Conservation (phyloP, 2,113 vertebrate species). For the Lepisosteus osseus region DNA sequence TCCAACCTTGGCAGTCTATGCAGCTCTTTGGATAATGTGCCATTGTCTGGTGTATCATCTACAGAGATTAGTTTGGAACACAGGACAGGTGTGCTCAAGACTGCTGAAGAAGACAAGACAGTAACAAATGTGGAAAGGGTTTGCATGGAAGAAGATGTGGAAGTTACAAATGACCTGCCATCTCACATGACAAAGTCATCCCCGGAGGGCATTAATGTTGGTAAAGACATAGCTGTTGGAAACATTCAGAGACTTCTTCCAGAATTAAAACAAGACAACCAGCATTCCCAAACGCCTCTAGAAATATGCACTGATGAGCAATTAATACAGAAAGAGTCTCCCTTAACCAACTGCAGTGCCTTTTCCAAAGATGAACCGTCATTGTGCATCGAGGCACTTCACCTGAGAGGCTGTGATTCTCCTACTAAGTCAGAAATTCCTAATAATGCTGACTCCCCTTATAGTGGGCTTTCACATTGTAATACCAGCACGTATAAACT, state of each 20-base stretch:
- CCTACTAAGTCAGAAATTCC: too few species aligned
- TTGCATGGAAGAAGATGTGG: conserved; percentile 11
- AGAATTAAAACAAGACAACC: conserved; percentile 17
- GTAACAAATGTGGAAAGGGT: conserved; percentile 31
- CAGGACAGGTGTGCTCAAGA: background rate
- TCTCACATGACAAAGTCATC: conserved; percentile 1
- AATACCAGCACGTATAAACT: too few species aligned
- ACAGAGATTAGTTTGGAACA: background rate
- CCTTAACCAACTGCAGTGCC: conserved; percentile 7
- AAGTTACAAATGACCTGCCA: conserved; percentile 28
- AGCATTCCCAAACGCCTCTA: conserved; percentile 7
- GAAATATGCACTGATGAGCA: background rate
- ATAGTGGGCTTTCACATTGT: too few species aligned
- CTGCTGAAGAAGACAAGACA: background rate
- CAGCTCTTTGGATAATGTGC: background rate
- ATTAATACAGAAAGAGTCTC: conserved; percentile 18
- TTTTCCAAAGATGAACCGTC: conserved; percentile 13
- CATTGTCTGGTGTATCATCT: background rate
- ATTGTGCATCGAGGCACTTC: too few species aligned
- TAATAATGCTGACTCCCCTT: too few species aligned
- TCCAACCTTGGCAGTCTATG: background rate
- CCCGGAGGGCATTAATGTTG: conserved; percentile 22
- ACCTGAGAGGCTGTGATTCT: too few species aligned
- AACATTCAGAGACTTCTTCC: conserved; percentile 30
- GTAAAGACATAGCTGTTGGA: conserved; percentile 21